Percentiles rank a stretch among this genome's conserved stretches.
phyloP scores from a whole-genome alignment of 37 sponge, comb jelly and placozoan genomes.

The Geodia barretti region DNA sequence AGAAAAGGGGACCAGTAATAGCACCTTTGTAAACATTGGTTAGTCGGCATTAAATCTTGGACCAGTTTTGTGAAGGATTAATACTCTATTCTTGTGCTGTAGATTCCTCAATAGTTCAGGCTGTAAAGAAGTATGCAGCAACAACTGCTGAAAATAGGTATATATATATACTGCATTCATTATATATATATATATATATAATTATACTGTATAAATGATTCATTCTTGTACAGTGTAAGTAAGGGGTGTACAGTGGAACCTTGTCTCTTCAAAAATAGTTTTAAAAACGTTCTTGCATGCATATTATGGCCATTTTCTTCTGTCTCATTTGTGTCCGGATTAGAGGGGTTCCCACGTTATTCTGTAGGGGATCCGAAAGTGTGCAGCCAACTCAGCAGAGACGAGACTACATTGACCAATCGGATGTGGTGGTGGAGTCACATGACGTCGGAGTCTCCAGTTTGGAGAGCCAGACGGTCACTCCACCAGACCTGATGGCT shows the following conservation, averaged over 20 bases:
- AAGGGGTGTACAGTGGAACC: too few species aligned
- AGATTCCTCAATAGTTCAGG: conserved; percentile 11
- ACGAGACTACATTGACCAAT: conserved; percentile 17
- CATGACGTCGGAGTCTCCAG: conserved; percentile 12
- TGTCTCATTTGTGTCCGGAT: too few species aligned
- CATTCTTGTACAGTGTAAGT: too few species aligned
- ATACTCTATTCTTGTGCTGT: not conserved
- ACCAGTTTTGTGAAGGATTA: not conserved
- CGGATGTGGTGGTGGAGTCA: conserved; percentile 28
- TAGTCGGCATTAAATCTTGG: not conserved
- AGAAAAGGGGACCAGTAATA: not conserved
- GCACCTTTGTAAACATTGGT: not conserved
- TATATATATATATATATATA: too few species aligned
- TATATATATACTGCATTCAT: not conserved
- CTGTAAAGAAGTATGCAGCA: not conserved
- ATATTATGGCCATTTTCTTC: too few species aligned
- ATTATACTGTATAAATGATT: too few species aligned
- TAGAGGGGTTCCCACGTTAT: too few species aligned
- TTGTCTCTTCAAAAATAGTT: too few species aligned
- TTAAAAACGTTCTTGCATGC: too few species aligned
- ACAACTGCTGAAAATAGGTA: not conserved
- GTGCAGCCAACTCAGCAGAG: too few species aligned
- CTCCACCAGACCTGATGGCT: conserved; percentile 2
- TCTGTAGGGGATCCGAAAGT: too few species aligned
- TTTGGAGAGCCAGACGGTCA: not conserved